phyloP scores from a whole-genome alignment of 2,888 invertebrate species.

The Phyllotreta striolata region DNA sequence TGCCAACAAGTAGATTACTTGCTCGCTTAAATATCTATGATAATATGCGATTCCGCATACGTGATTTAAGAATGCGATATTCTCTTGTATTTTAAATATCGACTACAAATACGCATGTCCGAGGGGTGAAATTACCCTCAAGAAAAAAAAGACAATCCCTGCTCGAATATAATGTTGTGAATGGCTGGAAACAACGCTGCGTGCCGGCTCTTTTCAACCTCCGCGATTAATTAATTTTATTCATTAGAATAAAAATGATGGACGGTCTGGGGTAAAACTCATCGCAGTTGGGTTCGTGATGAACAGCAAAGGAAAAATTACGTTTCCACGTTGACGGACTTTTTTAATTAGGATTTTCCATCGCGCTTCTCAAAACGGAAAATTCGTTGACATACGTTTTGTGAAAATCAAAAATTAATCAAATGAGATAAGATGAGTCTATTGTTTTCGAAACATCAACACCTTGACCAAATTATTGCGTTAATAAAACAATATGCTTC shows the following conservation, averaged over 20 bases:
- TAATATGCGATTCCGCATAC: too few species aligned
- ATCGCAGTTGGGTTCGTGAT: conserved; percentile 18
- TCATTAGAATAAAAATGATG: conserved; percentile 35
- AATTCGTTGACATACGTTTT: background rate
- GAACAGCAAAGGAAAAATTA: conserved; percentile 26
- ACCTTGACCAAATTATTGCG: too few species aligned
- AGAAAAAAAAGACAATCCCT: conserved; percentile 4
- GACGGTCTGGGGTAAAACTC: conserved; percentile 25
- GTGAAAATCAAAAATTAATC: background rate
- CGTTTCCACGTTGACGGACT: conserved; percentile 26
- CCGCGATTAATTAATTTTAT: conserved; percentile 37
- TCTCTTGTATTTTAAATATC: too few species aligned
- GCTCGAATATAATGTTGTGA: too few species aligned
- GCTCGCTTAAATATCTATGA: background rate
- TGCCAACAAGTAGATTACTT: conserved; percentile 4
- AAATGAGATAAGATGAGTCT: too few species aligned
- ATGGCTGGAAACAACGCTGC: conserved; percentile 3
- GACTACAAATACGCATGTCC: background rate
- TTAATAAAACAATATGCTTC: too few species aligned
- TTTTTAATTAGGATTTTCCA: conserved; percentile 26
- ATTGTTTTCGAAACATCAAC: too few species aligned
- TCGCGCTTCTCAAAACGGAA: conserved; percentile 10
- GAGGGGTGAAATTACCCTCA: conserved; percentile 10
- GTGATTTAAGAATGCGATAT: too few species aligned
- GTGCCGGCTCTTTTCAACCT: conserved; percentile 29